Conservation (phyloP, 2,888 invertebrate genomes). For the Pachydiplax longipennis region DNA sequence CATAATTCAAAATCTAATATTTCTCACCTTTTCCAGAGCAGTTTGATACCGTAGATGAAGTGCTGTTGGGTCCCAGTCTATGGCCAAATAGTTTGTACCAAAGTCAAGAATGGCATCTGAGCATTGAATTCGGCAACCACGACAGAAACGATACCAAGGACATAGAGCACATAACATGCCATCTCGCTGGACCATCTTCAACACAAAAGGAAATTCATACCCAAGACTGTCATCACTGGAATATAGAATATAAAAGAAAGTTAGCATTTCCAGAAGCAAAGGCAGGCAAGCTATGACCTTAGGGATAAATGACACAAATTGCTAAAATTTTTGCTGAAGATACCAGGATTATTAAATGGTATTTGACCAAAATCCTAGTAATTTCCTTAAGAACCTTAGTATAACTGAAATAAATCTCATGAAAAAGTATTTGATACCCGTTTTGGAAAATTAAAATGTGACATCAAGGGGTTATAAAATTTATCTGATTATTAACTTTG, state of each 20-base stretch:
- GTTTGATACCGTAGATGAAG: constrained; percentile 88
- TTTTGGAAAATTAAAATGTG: no score
- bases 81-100: constrained; percentile 69
- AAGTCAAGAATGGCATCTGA: constrained; percentile 58
- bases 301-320: no score
- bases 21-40: constrained; percentile 72
- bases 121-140: constrained; percentile 84
- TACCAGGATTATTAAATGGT: no score
- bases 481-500: no score
- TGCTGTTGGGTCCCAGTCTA: constrained; percentile 96
- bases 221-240: constrained; percentile 89
- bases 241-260: constrained; percentile 50
- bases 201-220: constrained; percentile 90
- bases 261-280: neutral
- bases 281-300: neutral
- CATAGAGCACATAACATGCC: constrained; percentile 79
- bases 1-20: no score
- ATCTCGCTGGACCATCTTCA: constrained; percentile 79
- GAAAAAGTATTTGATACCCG: no score
- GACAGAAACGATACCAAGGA: constrained; percentile 82
- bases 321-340: no score
- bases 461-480: no score
- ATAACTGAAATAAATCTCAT: no score
- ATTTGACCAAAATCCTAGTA: no score
- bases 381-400: no score